phyloP scores from a whole-genome alignment of 1,140 invertebrate genomes.

The Drosophila sp. region DNA sequence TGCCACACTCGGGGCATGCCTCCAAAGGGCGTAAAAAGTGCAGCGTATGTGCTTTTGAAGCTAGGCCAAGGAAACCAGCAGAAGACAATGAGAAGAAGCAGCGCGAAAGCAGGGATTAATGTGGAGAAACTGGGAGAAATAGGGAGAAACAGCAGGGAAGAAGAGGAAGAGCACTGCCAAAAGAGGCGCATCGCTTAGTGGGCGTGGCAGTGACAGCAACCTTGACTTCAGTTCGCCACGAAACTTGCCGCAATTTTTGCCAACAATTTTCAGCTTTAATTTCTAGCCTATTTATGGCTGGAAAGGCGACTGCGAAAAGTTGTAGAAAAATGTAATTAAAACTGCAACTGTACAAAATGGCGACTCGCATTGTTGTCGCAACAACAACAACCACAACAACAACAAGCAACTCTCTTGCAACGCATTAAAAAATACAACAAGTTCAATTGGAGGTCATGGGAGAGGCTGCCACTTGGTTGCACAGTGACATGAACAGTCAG shows the following conservation, averaged over 20 bases:
- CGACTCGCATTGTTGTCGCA: background rate
- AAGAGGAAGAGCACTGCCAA: background rate
- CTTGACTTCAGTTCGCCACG: constrained; percentile 29
- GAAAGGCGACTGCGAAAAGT: constrained; percentile 43
- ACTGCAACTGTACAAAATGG: constrained; percentile 48
- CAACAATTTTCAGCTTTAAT: constrained; percentile 28
- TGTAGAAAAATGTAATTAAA: constrained; percentile 70
- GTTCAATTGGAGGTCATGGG: constrained; percentile 67
- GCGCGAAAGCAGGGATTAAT: too few relatives aligned
- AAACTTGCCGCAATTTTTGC: background rate
- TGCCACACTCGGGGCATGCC: constrained; percentile 11
- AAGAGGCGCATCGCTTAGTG: background rate
- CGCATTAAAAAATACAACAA: constrained; percentile 70
- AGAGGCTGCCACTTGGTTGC: background rate
- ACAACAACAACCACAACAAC: constrained; percentile 20
- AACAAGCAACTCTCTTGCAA: constrained; percentile 46
- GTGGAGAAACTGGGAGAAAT: background rate
- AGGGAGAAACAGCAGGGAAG: background rate
- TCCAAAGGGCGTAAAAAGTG: constrained; percentile 50
- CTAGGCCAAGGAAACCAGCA: background rate
- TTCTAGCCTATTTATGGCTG: constrained; percentile 17
- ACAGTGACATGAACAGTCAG: background rate
- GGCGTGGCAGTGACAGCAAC: constrained; percentile 26
- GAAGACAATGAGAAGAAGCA: too few relatives aligned
- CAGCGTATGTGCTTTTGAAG: constrained; percentile 45